These are phyloP conservation scores for Cephus pygmeus DNA, from an alignment of 2,888 invertebrate species.

Conservation along the genomic window DNA sequence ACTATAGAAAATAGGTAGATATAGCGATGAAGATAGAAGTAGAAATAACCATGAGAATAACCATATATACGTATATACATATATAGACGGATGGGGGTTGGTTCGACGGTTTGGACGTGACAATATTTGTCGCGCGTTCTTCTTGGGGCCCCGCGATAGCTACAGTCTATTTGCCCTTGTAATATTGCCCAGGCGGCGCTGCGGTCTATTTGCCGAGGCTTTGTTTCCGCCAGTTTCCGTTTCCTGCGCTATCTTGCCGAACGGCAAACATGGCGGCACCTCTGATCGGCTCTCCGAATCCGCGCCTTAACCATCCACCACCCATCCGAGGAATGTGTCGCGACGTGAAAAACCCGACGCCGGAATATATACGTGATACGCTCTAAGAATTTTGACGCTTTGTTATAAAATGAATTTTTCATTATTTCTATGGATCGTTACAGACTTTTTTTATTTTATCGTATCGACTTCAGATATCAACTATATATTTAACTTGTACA, in stretches of 20 bases:
- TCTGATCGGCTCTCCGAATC: conserved; percentile 46
- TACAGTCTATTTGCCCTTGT: conserved; percentile 55
- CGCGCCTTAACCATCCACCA: conserved; percentile 28
- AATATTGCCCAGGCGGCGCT: conserved; percentile 51
- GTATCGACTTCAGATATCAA: too few relatives aligned
- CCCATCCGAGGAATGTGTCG: conserved; percentile 28
- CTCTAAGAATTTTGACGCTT: too few relatives aligned
- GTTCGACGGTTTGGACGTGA: conserved; percentile 36
- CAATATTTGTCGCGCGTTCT: conserved; percentile 52
- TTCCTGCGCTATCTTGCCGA: conserved; percentile 55
- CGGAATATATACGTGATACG: conserved; percentile 15
- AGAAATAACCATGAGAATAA: too few relatives aligned
- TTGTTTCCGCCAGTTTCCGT: conserved; percentile 66
- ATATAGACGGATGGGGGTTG: neutral
- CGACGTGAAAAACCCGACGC: conserved; percentile 27
- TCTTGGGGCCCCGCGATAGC: conserved; percentile 17
- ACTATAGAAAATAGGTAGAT: too few relatives aligned
- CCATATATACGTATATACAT: too few relatives aligned
- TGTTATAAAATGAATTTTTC: too few relatives aligned
- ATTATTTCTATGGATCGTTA: too few relatives aligned
- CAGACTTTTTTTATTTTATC: too few relatives aligned
- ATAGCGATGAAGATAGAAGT: too few relatives aligned
- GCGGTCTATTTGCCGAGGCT: conserved; percentile 57
- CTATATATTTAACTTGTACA: too few relatives aligned
- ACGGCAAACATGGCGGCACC: conserved; percentile 59